Evolutionary conservation across 2,113 vertebrate genomes (phyloP).

Genomic region (Irena cyanogastra): DNA sequence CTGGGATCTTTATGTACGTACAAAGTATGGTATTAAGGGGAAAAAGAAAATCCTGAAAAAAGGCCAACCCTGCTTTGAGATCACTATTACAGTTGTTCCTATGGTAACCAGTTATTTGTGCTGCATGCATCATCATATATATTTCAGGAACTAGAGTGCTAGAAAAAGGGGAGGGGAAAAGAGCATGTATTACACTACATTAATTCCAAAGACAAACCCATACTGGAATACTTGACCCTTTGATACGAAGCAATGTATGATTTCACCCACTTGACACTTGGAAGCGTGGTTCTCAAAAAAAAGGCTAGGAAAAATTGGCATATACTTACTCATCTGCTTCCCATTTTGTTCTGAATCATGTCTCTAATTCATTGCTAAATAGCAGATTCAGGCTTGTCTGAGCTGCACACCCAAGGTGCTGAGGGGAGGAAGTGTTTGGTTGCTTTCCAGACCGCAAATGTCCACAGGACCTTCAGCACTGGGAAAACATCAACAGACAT

Average conservation of each 20-base stretch:
- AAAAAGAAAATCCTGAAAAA: background rate
- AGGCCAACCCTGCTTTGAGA: background rate
- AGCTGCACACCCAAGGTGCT: background rate
- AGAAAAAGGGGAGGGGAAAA: background rate
- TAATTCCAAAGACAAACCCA: conserved; percentile 1
- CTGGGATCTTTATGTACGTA: background rate
- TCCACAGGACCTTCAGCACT: background rate
- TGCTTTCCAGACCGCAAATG: background rate
- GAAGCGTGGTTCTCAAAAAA: background rate
- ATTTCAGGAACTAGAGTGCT: conserved; percentile 50
- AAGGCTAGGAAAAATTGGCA: background rate
- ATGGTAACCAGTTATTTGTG: conserved; percentile 64
- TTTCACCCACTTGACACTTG: conserved; percentile 24
- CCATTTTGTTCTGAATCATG: background rate
- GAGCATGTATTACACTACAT: background rate
- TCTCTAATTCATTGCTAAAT: conserved; percentile 6
- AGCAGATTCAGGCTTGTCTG: background rate
- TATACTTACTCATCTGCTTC: background rate
- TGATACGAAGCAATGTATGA: background rate
- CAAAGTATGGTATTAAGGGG: background rate
- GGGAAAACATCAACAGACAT: background rate
- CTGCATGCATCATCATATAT: conserved; percentile 59
- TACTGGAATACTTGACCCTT: conserved; percentile 40
- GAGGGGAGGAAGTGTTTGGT: background rate
- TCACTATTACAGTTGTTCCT: conserved; percentile 60